phyloP scores from a whole-genome alignment of 30 jellyfish, hydroid and myxozoan genomes.

The Chironex yamaguchii region DNA sequence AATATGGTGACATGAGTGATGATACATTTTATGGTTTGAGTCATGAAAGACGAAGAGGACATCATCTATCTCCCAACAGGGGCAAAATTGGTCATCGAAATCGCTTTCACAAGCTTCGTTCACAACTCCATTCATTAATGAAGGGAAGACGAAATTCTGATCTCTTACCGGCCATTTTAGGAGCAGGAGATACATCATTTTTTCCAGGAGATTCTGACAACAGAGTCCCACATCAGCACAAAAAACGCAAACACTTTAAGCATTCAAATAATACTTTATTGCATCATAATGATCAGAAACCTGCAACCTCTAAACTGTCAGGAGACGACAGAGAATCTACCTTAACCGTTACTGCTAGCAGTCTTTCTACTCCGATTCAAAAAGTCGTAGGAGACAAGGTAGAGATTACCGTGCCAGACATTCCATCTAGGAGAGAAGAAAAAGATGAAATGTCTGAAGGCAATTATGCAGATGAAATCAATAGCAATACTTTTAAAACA shows the following conservation, averaged over 20 bases:
- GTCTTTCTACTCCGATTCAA: background rate
- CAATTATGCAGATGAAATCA: background rate
- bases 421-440: background rate
- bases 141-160: background rate
- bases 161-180: too few relatives aligned
- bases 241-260: background rate
- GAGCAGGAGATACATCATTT: background rate
- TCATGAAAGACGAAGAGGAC: too few relatives aligned
- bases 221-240: background rate
- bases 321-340: background rate
- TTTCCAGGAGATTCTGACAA: too few relatives aligned
- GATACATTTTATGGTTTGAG: background rate
- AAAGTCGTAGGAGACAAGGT: background rate
- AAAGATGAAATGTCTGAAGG: background rate
- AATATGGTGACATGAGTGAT: background rate
- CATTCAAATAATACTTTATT: background rate
- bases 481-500: background rate
- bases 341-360: background rate
- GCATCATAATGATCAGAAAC: background rate
- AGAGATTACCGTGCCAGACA: background rate
- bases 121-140: background rate
- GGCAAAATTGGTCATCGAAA: background rate
- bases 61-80: background rate
- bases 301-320: background rate
- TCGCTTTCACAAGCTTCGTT: background rate